Base-by-base conservation (phyloP, 2,797 vertebrate species). In the Crypturellus tataupa region DNA sequence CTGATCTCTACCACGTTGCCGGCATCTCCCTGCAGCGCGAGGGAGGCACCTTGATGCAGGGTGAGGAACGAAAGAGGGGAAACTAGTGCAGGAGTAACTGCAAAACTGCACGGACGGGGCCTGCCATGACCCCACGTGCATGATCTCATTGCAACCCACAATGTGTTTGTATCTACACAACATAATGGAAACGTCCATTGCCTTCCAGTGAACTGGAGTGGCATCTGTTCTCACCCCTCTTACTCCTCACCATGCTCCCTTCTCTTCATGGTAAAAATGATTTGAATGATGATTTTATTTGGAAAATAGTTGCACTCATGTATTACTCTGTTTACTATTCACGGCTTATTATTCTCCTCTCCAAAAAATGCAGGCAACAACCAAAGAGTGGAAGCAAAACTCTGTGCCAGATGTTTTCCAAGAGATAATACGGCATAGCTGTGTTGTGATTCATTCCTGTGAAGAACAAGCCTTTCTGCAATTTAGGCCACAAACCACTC, bases 401-500 rank as follows among this genome's bases (percentile, higher is more conserved):
- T 40, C 21, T 2, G 15, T 40, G 42, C 69, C 51, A 79, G 65
- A 46, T 35, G 68, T 73, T 87, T 72, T 37, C 40, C 5, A 83
- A 80, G 63, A 79, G n/a, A 40, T 56, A 65, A n/a, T 79, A 55
- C 18, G 69, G 12, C 15, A 6, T 69, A 67, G 60, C 56, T 92
- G 31, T 70, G 27, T 44, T 44, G 35, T 73, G 82, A 87, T 83
- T 85, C 77, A 87, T 81, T 87, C 79, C 59, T 79, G 67, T 51
- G 60, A 89, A 80, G 71, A 90, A 37, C 47, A 79, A 73, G 82
- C 70, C 76, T 89, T 93, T 2, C 47, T 88, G 70, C 67, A 76
- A 68, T 93, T 84, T 86, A 91, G 51, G 77, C 91, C 92, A 92
- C 93, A 94, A 94, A 95, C 80, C 79, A 81, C 82, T 92, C 47